phyloP scores from a whole-genome alignment of 2,113 vertebrate genomes.

The Hydropotes inermis region DNA sequence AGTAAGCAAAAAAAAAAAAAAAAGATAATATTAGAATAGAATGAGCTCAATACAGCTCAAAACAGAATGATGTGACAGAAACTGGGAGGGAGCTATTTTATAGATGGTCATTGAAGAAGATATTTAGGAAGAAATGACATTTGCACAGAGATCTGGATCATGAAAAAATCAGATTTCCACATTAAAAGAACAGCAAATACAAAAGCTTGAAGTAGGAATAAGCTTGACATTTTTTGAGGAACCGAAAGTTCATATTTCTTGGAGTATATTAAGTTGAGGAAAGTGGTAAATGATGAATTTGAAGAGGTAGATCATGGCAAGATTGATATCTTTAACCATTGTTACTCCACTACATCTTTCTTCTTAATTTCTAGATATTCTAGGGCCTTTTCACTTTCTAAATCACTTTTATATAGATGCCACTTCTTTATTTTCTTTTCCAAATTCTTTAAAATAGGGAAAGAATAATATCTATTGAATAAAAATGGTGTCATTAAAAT shows the following conservation, averaged over 20 bases:
- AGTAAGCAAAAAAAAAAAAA: not conserved
- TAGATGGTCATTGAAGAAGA: not conserved
- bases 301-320: not conserved
- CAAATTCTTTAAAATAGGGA: not conserved
- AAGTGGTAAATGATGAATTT: not conserved
- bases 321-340: not conserved
- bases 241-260: not conserved
- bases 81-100: not conserved
- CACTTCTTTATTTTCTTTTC: not conserved
- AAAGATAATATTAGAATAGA: not conserved
- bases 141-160: not conserved
- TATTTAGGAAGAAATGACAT: not conserved
- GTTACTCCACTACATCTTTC: not conserved
- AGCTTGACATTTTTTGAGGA: not conserved
- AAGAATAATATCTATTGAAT: not conserved
- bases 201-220: not conserved
- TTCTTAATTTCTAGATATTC: constrained; percentile 7
- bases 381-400: not conserved
- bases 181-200: not conserved
- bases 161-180: not conserved
- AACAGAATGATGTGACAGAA: not conserved
- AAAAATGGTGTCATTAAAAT: constrained; percentile 28
- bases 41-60: not conserved
- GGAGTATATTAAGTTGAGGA: not conserved
- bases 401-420: not conserved